Base-by-base conservation (phyloP, 2,888 invertebrate species). In the Torymus tubicola region DNA sequence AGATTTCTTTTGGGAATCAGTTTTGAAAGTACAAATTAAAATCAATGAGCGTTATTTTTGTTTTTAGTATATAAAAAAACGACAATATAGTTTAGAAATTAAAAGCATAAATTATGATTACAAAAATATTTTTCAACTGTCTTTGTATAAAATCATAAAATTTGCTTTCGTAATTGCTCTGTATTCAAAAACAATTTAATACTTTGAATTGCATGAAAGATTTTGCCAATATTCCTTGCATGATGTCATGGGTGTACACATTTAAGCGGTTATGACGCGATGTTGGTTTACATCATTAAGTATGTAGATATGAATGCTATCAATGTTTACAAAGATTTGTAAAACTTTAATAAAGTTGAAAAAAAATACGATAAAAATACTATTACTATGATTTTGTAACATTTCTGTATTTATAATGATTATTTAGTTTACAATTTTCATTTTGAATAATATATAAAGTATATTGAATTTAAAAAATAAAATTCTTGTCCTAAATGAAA, bases 21-120 rank as follows among this genome's bases (percentile, higher is more conserved):
- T 69, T 78, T 67, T 77, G 16, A 74, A 70, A 81, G 81, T 78
- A 81, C 70, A 81, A 81, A 81, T 72, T 69, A 70, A 58, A 77
- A 50, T 65, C 57, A 65, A 75, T 70, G 16, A 68, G 31, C 18
- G 61, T 77, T 72, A 77, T 81, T 69, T 50, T 65, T 77, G 63
- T 73, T 61, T 31, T 61, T 80, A 58, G 57, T 76, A 55, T 50
- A 12, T 68, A 58, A 21, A 68, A 52, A 24, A 14, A 65, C 55
- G 67, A 18, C 8, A 50, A 55, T 24, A n/a, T 71, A 18, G 61
- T 60, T 65, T 75, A 63, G 12, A 31, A n/a, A 14, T 55, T 42
- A 3, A 12, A 8, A 67, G 24, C 42, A 24, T 24, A 52, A n/a
- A 14, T 65, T 67, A 67, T 67, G 24, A 64, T 73, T 64, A 31